Conservation (phyloP, 2,888 invertebrate species). For the Geotrupes spiniger region DNA sequence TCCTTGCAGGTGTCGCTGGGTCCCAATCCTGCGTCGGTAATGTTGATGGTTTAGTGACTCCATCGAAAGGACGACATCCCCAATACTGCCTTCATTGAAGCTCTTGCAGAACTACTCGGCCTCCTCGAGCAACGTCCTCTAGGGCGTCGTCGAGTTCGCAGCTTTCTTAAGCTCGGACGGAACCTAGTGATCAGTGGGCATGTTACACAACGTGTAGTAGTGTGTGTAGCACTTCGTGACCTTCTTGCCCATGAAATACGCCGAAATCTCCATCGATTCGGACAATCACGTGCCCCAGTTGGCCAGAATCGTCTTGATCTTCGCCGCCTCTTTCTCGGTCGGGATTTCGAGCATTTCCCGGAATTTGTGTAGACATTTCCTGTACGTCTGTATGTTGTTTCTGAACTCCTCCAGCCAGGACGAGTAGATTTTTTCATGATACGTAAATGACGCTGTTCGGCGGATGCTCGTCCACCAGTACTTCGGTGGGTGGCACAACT, state of each 20-base stretch:
- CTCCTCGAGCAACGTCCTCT: slow-evolving; percentile 25
- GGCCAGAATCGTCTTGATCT: slow-evolving; percentile 17
- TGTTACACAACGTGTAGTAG: too few species aligned
- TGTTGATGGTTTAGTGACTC: slow-evolving; percentile 23
- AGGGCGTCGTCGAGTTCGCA: slow-evolving; percentile 22
- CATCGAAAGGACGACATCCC: slow-evolving; percentile 13
- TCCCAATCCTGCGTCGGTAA: slow-evolving; percentile 12
- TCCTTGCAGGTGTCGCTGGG: slow-evolving; percentile 18
- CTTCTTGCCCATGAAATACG: slow-evolving; percentile 26
- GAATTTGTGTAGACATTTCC: slow-evolving; percentile 25
- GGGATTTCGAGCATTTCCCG: slow-evolving; percentile 15
- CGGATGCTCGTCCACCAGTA: slow-evolving; percentile 18
- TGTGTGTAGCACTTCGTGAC: slow-evolving; percentile 27
- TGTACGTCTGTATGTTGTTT: slow-evolving; percentile 25
- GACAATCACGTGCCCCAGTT: slow-evolving; percentile 28
- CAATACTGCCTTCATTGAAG: slow-evolving; percentile 3
- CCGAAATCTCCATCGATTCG: slow-evolving; percentile 22
- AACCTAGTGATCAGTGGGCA: slow-evolving; percentile 28
- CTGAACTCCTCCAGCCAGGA: slow-evolving; percentile 29
- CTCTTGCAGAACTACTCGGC: slow-evolving; percentile 26
- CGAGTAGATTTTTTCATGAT: slow-evolving; percentile 27
- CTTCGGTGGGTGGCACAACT: slow-evolving; percentile 7
- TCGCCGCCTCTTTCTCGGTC: slow-evolving; percentile 14
- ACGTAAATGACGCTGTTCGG: slow-evolving; percentile 25
- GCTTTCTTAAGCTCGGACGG: slow-evolving; percentile 26